Evolutionary conservation across 2,888 invertebrate species (phyloP).

Genomic region (Brachyopa scutellaris): DNA sequence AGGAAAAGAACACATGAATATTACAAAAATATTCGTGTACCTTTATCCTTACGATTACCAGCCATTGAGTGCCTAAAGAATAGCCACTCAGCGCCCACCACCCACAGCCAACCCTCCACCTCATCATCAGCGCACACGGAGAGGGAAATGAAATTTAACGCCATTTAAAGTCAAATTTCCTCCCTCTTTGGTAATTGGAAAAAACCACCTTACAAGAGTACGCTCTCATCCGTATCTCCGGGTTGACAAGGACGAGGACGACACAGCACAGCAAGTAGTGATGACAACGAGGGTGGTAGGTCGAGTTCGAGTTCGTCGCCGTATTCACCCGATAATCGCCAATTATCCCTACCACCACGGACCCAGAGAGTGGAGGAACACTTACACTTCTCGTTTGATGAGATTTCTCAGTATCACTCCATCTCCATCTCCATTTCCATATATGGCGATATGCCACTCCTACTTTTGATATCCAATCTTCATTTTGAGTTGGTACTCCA

Average conservation of each 20-base stretch:
- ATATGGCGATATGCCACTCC: slow-evolving; percentile 37
- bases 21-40: slow-evolving; percentile 36
- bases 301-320: slow-evolving; percentile 71
- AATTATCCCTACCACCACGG: slow-evolving; percentile 67
- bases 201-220: slow-evolving; percentile 31
- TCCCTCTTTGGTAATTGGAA: slow-evolving; percentile 40
- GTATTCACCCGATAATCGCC: slow-evolving; percentile 72
- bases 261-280: neutral
- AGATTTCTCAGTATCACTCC: slow-evolving; percentile 52
- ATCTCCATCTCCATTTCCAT: neutral
- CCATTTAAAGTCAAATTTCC: slow-evolving; percentile 72
- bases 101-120: neutral
- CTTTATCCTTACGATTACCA: slow-evolving; percentile 24
- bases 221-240: slow-evolving; percentile 4
- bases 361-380: slow-evolving; percentile 26
- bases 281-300: slow-evolving; percentile 68
- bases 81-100: neutral
- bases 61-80: neutral
- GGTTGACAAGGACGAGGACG: slow-evolving; percentile 47
- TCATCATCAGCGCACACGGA: neutral
- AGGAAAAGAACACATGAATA: slow-evolving; percentile 28
- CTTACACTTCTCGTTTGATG: slow-evolving; percentile 50
- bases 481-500: slow-evolving; percentile 55
- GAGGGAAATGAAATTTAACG: slow-evolving; percentile 53
- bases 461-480: slow-evolving; percentile 57